Evolutionary conservation across 2,888 invertebrate species (phyloP).

Genomic region (Drosophila pseudotalamancana): DNA sequence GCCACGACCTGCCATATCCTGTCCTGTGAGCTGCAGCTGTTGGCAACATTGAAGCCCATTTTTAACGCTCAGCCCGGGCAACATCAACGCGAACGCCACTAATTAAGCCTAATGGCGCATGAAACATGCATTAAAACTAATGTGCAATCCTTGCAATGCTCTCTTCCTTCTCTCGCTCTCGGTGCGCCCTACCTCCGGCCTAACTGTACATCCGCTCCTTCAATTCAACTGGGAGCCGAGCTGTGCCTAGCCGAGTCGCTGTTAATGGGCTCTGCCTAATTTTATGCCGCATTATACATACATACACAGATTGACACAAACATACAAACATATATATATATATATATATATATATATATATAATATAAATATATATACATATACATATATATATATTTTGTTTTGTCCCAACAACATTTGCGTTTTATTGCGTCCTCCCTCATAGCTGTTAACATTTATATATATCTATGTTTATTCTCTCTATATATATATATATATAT

Average conservation of each 20-base stretch:
- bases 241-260: background rate
- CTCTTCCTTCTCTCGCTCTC: background rate
- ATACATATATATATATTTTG: constrained; percentile 6
- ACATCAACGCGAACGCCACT: constrained; percentile 57
- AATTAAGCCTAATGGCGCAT: constrained; percentile 79
- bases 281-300: constrained; percentile 60
- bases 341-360: background rate
- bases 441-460: constrained; percentile 19
- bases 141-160: constrained; percentile 65
- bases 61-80: constrained; percentile 29
- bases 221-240: constrained; percentile 6
- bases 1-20: background rate
- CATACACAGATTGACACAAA: too few relatives aligned
- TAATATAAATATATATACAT: background rate
- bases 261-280: constrained; percentile 69
- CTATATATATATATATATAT: background rate
- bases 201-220: background rate
- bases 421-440: constrained; percentile 43
- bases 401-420: constrained; percentile 32
- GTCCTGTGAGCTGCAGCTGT: constrained; percentile 1
- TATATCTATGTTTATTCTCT: background rate
- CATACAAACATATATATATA: background rate
- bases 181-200: too few relatives aligned
- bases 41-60: constrained; percentile 62
- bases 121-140: constrained; percentile 80